Evolutionary conservation across 2,113 vertebrate species (phyloP).

Genomic region (Nyctereutes procyonoides): DNA sequence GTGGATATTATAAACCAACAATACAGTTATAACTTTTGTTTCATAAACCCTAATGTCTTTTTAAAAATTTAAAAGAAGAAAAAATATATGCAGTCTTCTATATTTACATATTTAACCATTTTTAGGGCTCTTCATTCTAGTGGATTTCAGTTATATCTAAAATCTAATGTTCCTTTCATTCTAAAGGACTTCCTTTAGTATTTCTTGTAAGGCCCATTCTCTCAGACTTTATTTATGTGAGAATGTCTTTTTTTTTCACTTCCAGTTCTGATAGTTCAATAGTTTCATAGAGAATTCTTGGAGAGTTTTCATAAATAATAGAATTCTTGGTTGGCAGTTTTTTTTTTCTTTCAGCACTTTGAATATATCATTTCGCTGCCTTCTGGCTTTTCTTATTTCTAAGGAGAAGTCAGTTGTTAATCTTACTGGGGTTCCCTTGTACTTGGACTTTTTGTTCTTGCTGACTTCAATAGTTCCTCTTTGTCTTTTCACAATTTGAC

Average conservation of each 20-base stretch:
- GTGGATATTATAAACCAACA: not conserved
- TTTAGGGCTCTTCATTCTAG: not conserved
- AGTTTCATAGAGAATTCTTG: not conserved
- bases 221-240: not conserved
- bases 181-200: not conserved
- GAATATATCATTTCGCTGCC: not conserved
- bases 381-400: not conserved
- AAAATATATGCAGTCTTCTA: not conserved
- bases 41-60: not conserved
- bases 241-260: not conserved
- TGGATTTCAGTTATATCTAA: not conserved
- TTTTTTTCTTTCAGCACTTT: constrained; percentile 9
- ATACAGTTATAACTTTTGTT: not conserved
- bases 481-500: constrained; percentile 38
- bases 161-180: not conserved
- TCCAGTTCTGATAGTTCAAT: not conserved
- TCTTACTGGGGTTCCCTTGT: not conserved
- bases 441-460: not conserved
- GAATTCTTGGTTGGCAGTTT: not conserved
- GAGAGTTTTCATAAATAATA: not conserved
- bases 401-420: not conserved
- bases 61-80: not conserved
- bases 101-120: not conserved
- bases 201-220: not conserved
- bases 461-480: constrained; percentile 10